Evolutionary conservation across 2,888 invertebrate species (phyloP), one percentile per base, ranked within the genome.

Genomic region (Epirrhoe alternata): DNA sequence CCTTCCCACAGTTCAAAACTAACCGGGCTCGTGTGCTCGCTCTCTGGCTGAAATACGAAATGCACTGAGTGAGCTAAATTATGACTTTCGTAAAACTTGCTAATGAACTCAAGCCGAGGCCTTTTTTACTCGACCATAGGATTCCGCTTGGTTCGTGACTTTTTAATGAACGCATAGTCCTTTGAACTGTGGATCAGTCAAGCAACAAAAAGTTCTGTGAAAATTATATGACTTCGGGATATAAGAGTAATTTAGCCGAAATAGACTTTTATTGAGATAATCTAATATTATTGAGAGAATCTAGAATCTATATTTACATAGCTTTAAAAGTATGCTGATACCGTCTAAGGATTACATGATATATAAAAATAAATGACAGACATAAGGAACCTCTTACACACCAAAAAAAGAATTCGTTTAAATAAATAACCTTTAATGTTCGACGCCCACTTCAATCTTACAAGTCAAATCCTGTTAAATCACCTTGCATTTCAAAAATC

Each of bases 1-100:
- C 61, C 61, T 51, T 56, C 45, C 58, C 53, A 50, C 60, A 68
- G 68, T 68, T 61, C 64, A 57, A 16, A 64, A 68, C 68, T 64
- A 61, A 67, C 63, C 47, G 12, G 51, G 33, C 64, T 55, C 56
- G 55, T 55, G 54, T 62, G 58, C 57, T 50, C 61, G 31, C 50
- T 45, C n/a, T n/a, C 35, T 50, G 54, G 45, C 51, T 62, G 33
- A 61, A 64, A 61, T 54, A 61, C 56, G 58, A 52, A 56, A 30
- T 58, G 64, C 68, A 58, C 52, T 53, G 59, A 66, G 33, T 35
- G 54, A 45, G 31, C 49, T 54, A 54, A 64, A 68, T 68, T 64
- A 64, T 61, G 64, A 60, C 63, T 56, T 67, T 49, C 52, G 55
- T 35, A 58, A 60, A 65, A 61, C 51, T 64, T 61, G 56, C 59